These are phyloP conservation scores for Platyrinchus mystaceus DNA, from an alignment of 2,797 vertebrate genomes.

Conservation along the genomic window DNA sequence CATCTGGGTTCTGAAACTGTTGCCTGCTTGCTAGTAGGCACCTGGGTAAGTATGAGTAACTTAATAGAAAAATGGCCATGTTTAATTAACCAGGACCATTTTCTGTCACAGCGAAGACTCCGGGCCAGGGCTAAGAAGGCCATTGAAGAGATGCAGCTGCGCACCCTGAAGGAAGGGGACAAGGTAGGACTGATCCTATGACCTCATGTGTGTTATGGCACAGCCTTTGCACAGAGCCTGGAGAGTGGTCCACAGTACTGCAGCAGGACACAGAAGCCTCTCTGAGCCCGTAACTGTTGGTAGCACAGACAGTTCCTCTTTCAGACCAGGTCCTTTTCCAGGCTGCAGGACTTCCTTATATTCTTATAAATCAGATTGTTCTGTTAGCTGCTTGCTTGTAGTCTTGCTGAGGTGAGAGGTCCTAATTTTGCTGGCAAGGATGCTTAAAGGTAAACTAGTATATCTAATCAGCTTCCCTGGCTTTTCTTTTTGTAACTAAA, in stretches of 20 bases:
- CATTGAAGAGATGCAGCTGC: conserved; percentile 82
- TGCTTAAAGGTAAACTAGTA: background rate
- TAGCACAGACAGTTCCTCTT: background rate
- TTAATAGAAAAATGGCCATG: background rate
- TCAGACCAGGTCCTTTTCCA: background rate
- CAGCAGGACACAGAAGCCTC: background rate
- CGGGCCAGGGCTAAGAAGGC: conserved; percentile 88
- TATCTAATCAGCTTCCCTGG: background rate
- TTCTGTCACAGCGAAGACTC: conserved; percentile 78
- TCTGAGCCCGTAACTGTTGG: background rate
- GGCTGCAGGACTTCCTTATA: background rate
- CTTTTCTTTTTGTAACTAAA: background rate
- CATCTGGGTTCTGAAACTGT: background rate
- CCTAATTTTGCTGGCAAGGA: background rate
- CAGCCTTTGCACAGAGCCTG: background rate
- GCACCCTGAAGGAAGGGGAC: conserved; percentile 85
- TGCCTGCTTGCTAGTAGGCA: background rate
- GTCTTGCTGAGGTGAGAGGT: background rate
- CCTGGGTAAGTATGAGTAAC: background rate
- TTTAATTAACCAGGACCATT: conserved; percentile 25
- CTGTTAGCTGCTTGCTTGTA: background rate
- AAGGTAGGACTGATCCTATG: conserved; percentile 69
- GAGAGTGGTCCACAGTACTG: fast-evolving
- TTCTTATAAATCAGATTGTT: background rate
- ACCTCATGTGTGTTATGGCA: background rate